phyloP scores from a whole-genome alignment of 2,113 vertebrate species.

The Rhombomys opimus region DNA sequence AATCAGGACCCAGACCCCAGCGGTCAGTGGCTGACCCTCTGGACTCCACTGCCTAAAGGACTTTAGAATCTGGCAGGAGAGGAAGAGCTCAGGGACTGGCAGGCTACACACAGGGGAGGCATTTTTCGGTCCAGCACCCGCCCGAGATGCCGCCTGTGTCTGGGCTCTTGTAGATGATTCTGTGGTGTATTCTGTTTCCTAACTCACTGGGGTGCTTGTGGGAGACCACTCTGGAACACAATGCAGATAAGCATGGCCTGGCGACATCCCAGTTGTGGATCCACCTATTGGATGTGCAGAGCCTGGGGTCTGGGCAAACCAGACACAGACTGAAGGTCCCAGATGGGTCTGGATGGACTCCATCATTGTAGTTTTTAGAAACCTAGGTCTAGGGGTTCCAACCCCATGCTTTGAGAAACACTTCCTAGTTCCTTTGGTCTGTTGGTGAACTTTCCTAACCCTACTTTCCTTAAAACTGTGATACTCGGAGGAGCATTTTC shows the following conservation, averaged over 20 bases:
- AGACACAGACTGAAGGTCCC: background rate
- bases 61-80: too few relatives aligned
- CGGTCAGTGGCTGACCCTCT: accelerated
- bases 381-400: background rate
- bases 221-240: background rate
- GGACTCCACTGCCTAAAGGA: background rate
- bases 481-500: background rate
- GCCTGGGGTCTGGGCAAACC: background rate
- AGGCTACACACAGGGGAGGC: background rate
- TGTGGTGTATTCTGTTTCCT: accelerated
- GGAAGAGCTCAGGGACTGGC: accelerated
- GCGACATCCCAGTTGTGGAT: too few relatives aligned
- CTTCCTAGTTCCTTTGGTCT: background rate
- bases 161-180: accelerated
- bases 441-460: background rate
- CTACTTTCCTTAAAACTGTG: background rate
- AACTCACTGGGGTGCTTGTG: background rate
- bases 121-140: accelerated
- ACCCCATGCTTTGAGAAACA: background rate
- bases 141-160: accelerated
- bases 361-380: background rate
- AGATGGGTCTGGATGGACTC: accelerated
- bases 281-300: background rate
- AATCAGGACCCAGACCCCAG: background rate
- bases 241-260: accelerated